Conservation (phyloP, 1,140 invertebrate genomes). For the Drosophila miranda region DNA sequence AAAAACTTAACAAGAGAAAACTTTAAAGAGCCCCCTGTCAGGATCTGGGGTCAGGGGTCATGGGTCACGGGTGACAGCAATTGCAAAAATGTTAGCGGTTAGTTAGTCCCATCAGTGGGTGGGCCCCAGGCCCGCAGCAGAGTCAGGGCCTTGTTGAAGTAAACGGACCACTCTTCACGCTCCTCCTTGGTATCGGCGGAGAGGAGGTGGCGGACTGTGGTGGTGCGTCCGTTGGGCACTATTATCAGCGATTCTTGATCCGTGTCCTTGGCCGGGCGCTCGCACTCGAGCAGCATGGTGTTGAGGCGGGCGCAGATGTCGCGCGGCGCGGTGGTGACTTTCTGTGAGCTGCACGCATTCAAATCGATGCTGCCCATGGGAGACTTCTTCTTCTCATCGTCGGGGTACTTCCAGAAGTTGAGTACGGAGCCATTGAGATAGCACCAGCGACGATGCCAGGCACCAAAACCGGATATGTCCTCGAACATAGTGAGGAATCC, state of each 20-base stretch:
- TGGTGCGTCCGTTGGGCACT: conserved; percentile 84
- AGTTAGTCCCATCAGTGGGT: conserved; percentile 38
- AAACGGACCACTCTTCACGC: conserved; percentile 91
- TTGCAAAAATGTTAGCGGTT: conserved; percentile 28
- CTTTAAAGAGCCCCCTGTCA: conserved; percentile 26
- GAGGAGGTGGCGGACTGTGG: conserved; percentile 87
- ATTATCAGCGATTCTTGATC: conserved; percentile 88
- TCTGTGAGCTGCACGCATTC: conserved; percentile 88
- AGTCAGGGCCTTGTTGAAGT: conserved; percentile 90
- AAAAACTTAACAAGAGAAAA: conserved; percentile 54
- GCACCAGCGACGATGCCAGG: conserved; percentile 97
- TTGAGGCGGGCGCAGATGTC: conserved; percentile 95
- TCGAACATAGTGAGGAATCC: conserved; percentile 97
- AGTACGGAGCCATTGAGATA: conserved; percentile 89
- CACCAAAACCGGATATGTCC: conserved; percentile 93
- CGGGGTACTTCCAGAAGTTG: conserved; percentile 97
- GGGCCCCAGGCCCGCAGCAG: conserved; percentile 75
- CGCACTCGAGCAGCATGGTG: conserved; percentile 92
- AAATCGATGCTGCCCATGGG: conserved; percentile 93
- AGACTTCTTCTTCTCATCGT: conserved; percentile 94
- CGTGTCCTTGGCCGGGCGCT: conserved; percentile 84
- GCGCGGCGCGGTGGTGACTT: conserved; percentile 89
- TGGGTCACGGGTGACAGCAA: conserved; percentile 15
- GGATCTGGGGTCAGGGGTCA: not conserved
- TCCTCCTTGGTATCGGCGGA: conserved; percentile 94